phyloP scores from a whole-genome alignment of 2,113 vertebrate genomes.

The Serilophus lunatus region DNA sequence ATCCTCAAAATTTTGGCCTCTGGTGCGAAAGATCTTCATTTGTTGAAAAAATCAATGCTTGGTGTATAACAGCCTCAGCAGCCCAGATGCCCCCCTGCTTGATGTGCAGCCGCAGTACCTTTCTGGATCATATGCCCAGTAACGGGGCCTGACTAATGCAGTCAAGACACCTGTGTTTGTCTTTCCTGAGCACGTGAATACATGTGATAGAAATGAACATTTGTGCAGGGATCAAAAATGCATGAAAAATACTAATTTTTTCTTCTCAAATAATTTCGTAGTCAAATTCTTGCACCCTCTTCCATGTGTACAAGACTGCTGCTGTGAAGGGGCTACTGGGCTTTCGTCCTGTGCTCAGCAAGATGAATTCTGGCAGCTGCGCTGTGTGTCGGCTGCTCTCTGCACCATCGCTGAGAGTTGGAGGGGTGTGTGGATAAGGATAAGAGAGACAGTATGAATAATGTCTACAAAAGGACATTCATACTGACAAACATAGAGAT shows the following conservation, averaged over 20 bases:
- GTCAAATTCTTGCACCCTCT: not conserved
- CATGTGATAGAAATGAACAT: not conserved
- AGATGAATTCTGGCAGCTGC: not conserved
- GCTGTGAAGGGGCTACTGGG: not conserved
- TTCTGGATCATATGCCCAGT: not conserved
- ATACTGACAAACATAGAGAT: not conserved
- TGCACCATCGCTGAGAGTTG: not conserved
- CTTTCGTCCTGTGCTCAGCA: not conserved
- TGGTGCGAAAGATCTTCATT: not conserved
- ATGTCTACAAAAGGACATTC: not conserved
- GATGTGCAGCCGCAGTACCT: not conserved
- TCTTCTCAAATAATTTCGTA: not conserved
- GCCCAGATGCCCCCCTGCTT: not conserved
- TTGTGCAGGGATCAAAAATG: not conserved
- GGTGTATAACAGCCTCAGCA: not conserved
- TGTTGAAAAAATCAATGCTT: not conserved
- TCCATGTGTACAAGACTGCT: not conserved
- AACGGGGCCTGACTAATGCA: accelerated
- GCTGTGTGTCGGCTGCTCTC: not conserved
- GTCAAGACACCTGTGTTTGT: not conserved
- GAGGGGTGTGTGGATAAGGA: not conserved
- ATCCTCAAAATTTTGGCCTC: not conserved
- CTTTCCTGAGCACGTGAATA: not conserved
- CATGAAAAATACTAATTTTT: not conserved
- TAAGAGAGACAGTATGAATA: not conserved